Conservation (phyloP, 1,140 invertebrate species). For the Gryllus bimaculatus region DNA sequence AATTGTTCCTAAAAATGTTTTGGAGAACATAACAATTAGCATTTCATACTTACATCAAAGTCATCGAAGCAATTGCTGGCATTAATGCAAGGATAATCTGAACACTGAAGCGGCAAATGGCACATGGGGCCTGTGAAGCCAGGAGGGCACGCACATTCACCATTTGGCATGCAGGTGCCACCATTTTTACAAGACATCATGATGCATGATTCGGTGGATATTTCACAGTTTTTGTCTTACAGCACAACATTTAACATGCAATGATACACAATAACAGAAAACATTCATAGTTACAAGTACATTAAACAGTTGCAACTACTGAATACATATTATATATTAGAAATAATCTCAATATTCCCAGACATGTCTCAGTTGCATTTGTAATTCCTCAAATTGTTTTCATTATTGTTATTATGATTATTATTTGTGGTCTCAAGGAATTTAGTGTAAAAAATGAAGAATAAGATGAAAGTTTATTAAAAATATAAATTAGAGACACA, state of each 20-base stretch:
- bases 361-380: no score
- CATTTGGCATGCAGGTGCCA: constrained; percentile 45
- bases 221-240: constrained; percentile 43
- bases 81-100: constrained; percentile 45
- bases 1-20: neutral
- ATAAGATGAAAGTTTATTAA: no score
- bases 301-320: neutral
- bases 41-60: constrained; percentile 42
- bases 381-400: no score
- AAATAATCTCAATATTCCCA: no score
- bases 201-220: constrained; percentile 29
- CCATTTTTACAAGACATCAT: constrained; percentile 47
- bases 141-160: constrained; percentile 39
- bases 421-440: no score
- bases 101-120: constrained; percentile 37
- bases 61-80: constrained; percentile 43
- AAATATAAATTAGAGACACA: no score
- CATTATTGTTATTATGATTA: no score
- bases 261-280: neutral
- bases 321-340: no score
- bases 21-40: neutral
- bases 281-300: neutral
- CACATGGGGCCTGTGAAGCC: constrained; percentile 47
- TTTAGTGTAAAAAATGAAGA: no score
- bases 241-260: constrained; percentile 28